A percentile compares a stretch with the other conserved stretches of the same genome.
phyloP scores from a whole-genome alignment of 2,113 vertebrate species.

The Eira barbara region DNA sequence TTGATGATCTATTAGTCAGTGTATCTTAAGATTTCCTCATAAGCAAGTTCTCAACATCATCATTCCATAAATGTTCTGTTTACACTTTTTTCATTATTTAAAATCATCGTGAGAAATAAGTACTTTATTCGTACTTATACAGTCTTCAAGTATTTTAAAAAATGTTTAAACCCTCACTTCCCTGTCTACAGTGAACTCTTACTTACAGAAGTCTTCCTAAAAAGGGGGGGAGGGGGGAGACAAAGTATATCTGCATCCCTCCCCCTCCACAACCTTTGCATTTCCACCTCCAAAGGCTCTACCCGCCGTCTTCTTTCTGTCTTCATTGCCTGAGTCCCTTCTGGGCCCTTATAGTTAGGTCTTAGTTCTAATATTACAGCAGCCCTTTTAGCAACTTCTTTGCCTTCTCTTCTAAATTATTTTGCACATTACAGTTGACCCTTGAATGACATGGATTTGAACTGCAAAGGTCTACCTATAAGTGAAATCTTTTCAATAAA shows the following conservation, averaged over 20 bases:
- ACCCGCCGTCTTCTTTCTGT: background rate
- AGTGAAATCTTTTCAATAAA: background rate
- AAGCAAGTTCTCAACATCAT: background rate
- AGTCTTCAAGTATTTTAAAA: background rate
- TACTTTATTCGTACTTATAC: background rate
- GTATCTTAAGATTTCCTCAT: background rate
- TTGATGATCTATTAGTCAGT: background rate
- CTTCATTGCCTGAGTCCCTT: background rate
- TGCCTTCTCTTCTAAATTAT: background rate
- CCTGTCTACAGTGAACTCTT: background rate
- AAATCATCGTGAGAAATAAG: background rate
- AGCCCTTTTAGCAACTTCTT: background rate
- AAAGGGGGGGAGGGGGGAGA: background rate
- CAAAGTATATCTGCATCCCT: background rate
- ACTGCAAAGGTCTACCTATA: background rate
- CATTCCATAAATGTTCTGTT: background rate
- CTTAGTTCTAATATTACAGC: background rate
- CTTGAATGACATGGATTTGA: background rate
- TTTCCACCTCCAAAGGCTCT: background rate
- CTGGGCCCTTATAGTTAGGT: background rate
- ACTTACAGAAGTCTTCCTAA: background rate
- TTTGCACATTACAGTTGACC: background rate
- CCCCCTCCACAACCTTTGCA: background rate
- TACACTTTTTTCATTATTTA: background rate
- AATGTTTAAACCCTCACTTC: background rate